phyloP scores from a whole-genome alignment of 2,797 vertebrate species.

The Manis pentadactyla region DNA sequence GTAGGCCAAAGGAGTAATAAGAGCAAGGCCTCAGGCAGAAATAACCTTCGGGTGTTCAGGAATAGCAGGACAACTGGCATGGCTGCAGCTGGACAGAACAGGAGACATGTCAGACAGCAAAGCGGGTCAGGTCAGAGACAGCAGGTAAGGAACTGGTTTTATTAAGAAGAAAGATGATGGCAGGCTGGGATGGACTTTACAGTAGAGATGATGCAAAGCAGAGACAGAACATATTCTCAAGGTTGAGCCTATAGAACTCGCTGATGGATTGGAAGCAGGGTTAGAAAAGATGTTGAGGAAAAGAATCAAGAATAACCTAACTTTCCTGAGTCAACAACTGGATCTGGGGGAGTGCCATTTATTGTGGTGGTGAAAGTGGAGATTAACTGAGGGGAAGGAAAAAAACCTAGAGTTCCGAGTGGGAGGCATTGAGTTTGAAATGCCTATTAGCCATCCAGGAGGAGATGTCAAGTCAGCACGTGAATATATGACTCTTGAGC shows the following conservation, averaged over 20 bases:
- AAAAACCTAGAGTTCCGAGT: background rate
- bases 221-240: background rate
- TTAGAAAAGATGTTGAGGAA: background rate
- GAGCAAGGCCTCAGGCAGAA: background rate
- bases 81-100: background rate
- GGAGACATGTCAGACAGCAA: background rate
- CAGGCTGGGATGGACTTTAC: too few relatives aligned
- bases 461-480: background rate
- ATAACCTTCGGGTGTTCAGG: background rate
- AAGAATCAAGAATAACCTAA: background rate
- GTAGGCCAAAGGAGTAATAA: background rate
- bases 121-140: background rate
- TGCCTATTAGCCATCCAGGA: background rate
- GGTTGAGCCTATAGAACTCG: background rate
- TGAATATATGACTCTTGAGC: conserved; percentile 15
- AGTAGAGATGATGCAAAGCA: background rate
- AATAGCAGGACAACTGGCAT: background rate
- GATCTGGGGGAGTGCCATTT: background rate
- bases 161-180: background rate
- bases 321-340: background rate
- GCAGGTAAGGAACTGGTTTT: background rate
- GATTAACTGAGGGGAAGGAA: background rate
- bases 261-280: too few relatives aligned
- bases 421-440: background rate
- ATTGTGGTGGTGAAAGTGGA: background rate